A percentile compares a stretch with the other conserved stretches of the same genome.
phyloP scores from a whole-genome alignment of 1,140 invertebrate genomes.

The Drosophila bifasciata region DNA sequence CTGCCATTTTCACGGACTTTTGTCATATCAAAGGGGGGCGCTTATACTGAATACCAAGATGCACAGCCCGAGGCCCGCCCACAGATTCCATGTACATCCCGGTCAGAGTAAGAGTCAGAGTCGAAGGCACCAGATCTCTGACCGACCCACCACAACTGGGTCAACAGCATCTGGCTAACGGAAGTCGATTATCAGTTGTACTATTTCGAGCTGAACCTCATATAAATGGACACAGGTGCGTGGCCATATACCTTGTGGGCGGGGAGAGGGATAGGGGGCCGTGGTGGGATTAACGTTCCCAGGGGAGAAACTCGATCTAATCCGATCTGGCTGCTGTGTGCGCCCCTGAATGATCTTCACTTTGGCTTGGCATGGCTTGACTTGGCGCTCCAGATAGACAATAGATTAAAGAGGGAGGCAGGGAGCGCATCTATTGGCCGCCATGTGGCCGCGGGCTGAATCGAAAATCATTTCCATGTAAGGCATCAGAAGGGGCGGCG shows the following conservation, averaged over 20 bases:
- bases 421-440: conserved; percentile 15
- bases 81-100: conserved; percentile 13
- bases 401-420: conserved; percentile 11
- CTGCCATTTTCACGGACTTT: conserved; percentile 50
- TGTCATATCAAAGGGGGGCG: conserved; percentile 67
- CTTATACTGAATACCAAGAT: conserved; percentile 12
- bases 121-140: conserved; percentile 45
- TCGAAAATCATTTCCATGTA: conserved; percentile 70
- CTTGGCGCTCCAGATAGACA: conserved; percentile 44
- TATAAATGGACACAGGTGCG: conserved; percentile 55
- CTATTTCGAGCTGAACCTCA: conserved; percentile 32
- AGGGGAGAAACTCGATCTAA: conserved; percentile 38
- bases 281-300: conserved; percentile 39
- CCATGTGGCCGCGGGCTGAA: conserved; percentile 47
- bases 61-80: conserved; percentile 19
- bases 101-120: conserved; percentile 27
- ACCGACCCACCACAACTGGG: conserved; percentile 54
- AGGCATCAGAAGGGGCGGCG: conserved; percentile 7
- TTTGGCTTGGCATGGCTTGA: conserved; percentile 36
- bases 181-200: conserved; percentile 55
- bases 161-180: conserved; percentile 45
- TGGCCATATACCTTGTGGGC: conserved; percentile 25
- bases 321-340: conserved; percentile 16
- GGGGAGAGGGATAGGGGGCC: too few relatives aligned
- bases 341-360: conserved; percentile 53